Conservation (phyloP, 2,888 invertebrate genomes). For the Anagyrus pseudococci region DNA sequence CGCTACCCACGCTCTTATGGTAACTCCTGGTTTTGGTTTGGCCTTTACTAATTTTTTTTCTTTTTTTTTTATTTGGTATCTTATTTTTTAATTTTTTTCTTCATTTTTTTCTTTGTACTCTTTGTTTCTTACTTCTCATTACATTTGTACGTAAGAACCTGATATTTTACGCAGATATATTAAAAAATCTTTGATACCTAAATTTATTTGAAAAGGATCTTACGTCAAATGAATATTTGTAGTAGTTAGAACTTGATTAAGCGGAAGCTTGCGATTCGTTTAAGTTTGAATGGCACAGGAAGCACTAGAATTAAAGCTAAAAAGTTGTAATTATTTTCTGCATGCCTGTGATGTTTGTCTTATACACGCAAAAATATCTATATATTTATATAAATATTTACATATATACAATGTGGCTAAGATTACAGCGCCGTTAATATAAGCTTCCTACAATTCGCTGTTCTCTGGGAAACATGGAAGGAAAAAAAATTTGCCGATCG, state of each 20-base stretch:
- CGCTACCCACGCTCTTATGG: slow-evolving; percentile 63
- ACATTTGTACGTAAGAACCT: slow-evolving; percentile 10
- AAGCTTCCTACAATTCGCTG: slow-evolving; percentile 35
- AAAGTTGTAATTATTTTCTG: slow-evolving; percentile 30
- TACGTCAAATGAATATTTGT: slow-evolving; percentile 12
- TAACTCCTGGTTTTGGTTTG: slow-evolving; percentile 63
- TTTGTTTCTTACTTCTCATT: slow-evolving; percentile 15
- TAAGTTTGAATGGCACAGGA: slow-evolving; percentile 36
- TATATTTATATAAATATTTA: slow-evolving; percentile 4
- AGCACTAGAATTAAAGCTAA: slow-evolving; percentile 32
- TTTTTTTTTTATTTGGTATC: slow-evolving; percentile 24
- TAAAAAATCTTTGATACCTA: not conserved
- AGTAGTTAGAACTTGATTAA: slow-evolving; percentile 35
- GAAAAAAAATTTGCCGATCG: slow-evolving; percentile 3
- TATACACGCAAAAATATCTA: slow-evolving; percentile 25
- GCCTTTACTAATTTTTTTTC: slow-evolving; percentile 59
- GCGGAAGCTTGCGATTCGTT: slow-evolving; percentile 35
- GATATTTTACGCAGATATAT: not conserved
- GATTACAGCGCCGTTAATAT: slow-evolving; percentile 31
- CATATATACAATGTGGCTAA: slow-evolving; percentile 21
- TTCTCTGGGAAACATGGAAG: slow-evolving; percentile 19
- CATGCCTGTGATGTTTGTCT: slow-evolving; percentile 37
- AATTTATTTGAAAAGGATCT: not conserved
- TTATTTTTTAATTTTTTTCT: slow-evolving; percentile 9
- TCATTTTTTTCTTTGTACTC: not conserved